Evolutionary conservation across 2,797 vertebrate species (phyloP).

Genomic region (Hypotaenidia okinawae): DNA sequence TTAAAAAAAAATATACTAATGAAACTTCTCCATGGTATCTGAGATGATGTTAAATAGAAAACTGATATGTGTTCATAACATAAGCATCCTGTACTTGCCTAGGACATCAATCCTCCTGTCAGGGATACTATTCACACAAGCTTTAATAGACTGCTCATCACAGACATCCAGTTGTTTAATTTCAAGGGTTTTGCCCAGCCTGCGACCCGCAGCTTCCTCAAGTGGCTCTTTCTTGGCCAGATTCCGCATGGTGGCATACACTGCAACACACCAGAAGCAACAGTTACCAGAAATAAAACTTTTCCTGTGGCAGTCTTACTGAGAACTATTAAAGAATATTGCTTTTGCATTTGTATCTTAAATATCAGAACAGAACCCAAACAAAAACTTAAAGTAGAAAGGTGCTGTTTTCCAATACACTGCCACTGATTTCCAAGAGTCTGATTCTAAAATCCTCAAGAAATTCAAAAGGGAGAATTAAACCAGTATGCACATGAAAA

Average conservation of each 20-base stretch:
- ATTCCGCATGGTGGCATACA: constrained; percentile 89
- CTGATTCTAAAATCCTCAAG: background rate
- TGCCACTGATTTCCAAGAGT: background rate
- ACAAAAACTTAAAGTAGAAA: background rate
- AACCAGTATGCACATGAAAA: background rate
- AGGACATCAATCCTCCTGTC: constrained; percentile 85
- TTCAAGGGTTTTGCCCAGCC: constrained; percentile 83
- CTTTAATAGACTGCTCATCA: constrained; percentile 83
- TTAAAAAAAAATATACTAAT: background rate
- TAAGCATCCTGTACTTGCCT: constrained; percentile 72
- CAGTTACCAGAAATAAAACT: background rate
- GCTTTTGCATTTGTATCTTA: background rate
- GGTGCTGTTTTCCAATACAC: background rate
- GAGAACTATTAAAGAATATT: background rate
- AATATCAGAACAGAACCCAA: background rate
- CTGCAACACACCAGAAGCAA: constrained; percentile 64
- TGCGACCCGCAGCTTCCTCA: constrained; percentile 77
- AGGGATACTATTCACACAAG: constrained; percentile 85
- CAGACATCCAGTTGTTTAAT: constrained; percentile 88
- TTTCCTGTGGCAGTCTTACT: background rate
- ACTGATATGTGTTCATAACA: background rate
- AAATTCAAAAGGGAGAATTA: background rate
- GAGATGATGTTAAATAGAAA: background rate
- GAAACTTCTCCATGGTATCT: background rate
- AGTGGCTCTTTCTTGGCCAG: constrained; percentile 77